Percentiles rank a stretch among this genome's conserved stretches.
phyloP scores from a whole-genome alignment of 1,140 invertebrate genomes.

The Arctopsyche grandis region DNA sequence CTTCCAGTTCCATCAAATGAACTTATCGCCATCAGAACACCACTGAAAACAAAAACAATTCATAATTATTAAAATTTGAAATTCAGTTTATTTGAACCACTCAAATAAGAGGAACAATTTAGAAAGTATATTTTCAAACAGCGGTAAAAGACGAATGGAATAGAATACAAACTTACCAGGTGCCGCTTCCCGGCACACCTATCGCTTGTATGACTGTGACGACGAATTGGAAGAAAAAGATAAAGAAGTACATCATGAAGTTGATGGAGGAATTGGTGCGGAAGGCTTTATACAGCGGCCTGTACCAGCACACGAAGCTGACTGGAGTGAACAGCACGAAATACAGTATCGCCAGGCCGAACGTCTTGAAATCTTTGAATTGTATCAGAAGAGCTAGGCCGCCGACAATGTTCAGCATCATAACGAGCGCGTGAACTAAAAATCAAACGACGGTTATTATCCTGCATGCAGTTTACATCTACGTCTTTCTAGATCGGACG shows the following conservation, averaged over 20 bases:
- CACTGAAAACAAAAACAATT: conserved; percentile 67
- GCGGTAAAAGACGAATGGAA: too few relatives aligned
- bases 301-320: conserved; percentile 96
- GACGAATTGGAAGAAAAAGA: conserved; percentile 98
- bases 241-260: conserved; percentile 99
- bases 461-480: background rate
- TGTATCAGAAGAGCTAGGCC: conserved; percentile 78
- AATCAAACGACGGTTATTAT: conserved; percentile 56
- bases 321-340: conserved; percentile 93
- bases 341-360: conserved; percentile 91
- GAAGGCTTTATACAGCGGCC: conserved; percentile 76
- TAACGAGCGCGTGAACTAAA: conserved; percentile 87
- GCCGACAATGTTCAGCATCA: conserved; percentile 88
- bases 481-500: conserved; percentile 55
- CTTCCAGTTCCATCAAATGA: conserved; percentile 68
- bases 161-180: conserved; percentile 73
- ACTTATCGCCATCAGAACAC: conserved; percentile 76
- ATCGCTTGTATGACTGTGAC: conserved; percentile 89
- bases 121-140: too few relatives aligned
- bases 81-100: too few relatives aligned
- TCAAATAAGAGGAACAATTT: background rate
- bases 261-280: conserved; percentile 98
- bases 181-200: conserved; percentile 81
- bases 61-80: conserved; percentile 7
- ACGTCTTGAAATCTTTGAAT: conserved; percentile 75